Conservation (phyloP, 2,797 vertebrate genomes). For the Selene dorsalis region DNA sequence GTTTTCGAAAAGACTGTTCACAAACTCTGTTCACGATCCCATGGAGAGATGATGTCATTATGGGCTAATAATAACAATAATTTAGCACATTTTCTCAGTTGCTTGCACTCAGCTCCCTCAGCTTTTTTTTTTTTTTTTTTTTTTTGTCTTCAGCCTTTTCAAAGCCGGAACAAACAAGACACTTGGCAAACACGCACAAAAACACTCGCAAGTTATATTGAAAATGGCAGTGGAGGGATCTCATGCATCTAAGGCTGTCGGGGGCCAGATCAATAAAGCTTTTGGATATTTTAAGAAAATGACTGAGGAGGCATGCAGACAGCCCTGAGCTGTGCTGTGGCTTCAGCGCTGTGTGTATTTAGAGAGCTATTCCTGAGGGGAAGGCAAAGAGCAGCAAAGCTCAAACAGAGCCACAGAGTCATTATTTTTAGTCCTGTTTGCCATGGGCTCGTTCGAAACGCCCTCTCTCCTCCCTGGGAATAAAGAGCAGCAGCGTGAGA, state of each 20-base stretch:
- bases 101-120: conserved; percentile 26
- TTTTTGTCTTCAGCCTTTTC: conserved; percentile 24
- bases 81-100: conserved; percentile 58
- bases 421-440: conserved; percentile 88
- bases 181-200: conserved; percentile 9
- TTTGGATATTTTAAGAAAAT: conserved; percentile 83
- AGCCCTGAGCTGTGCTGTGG: conserved; percentile 63
- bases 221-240: conserved; percentile 58
- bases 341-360: conserved; percentile 74
- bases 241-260: conserved; percentile 62
- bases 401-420: conserved; percentile 83
- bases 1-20: conserved; percentile 58
- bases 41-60: conserved; percentile 70
- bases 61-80: conserved; percentile 73
- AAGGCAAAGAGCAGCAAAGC: conserved; percentile 81
- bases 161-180: conserved; percentile 41
- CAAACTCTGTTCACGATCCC: conserved; percentile 53
- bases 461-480: conserved; percentile 73
- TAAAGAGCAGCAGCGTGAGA: conserved; percentile 67
- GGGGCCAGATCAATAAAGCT: conserved; percentile 79
- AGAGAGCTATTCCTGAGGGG: conserved; percentile 81
- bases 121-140: conserved; percentile 32
- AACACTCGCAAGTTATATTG: conserved; percentile 30
- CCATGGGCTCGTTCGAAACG: conserved; percentile 76
- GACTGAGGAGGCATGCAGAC: conserved; percentile 75